phyloP scores from a whole-genome alignment of 1,140 invertebrate species.

The Thrips palmi region DNA sequence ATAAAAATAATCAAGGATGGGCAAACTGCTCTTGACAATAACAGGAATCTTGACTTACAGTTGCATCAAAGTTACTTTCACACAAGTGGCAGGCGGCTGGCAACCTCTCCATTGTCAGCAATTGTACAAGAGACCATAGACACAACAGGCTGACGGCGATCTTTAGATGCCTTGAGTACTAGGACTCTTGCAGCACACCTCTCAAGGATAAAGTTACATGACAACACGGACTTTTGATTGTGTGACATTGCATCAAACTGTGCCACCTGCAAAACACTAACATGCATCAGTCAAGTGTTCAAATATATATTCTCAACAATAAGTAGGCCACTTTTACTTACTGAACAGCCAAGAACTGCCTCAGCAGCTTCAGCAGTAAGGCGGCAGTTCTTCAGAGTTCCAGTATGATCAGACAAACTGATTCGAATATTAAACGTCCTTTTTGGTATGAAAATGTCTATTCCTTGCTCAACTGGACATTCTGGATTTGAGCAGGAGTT shows the following conservation, averaged over 20 bases:
- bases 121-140: too few relatives aligned
- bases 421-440: constrained; percentile 28
- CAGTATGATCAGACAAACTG: constrained; percentile 31
- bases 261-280: constrained; percentile 17
- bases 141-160: constrained; percentile 6
- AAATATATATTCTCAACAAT: constrained; percentile 8
- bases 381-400: constrained; percentile 25
- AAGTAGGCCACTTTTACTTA: constrained; percentile 15
- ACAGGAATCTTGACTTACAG: too few relatives aligned
- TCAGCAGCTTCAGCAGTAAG: constrained; percentile 26
- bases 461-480: constrained; percentile 16
- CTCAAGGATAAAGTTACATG: constrained; percentile 31
- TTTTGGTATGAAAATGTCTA: constrained; percentile 13
- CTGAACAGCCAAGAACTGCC: constrained; percentile 21
- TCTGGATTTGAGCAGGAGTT: constrained; percentile 19
- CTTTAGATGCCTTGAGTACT: constrained; percentile 15
- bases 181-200: constrained; percentile 26
- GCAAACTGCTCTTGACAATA: too few relatives aligned
- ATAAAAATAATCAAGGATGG: too few relatives aligned
- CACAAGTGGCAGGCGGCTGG: too few relatives aligned
- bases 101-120: too few relatives aligned
- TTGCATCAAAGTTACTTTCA: too few relatives aligned
- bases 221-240: constrained; percentile 23
- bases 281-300: constrained; percentile 7
- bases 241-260: constrained; percentile 22